These are phyloP conservation scores for Ptyas mucosa DNA, from an alignment of 2,113 vertebrate species.

Conservation along the genomic window DNA sequence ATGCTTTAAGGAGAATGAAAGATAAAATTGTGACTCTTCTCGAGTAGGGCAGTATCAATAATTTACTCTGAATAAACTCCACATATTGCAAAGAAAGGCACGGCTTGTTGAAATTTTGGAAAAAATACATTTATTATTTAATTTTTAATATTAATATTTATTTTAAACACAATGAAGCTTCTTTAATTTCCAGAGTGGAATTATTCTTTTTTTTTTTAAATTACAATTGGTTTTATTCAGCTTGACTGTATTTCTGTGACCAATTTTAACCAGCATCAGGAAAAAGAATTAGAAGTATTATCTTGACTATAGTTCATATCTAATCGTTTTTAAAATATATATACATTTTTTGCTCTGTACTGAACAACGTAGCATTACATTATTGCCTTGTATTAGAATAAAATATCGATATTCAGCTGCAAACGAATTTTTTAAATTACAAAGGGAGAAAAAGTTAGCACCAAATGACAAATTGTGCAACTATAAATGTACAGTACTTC, in stretches of 20 bases:
- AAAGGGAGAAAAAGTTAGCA: slow-evolving; percentile 73
- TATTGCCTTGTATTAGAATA: slow-evolving; percentile 71
- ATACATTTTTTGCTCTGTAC: slow-evolving; percentile 61
- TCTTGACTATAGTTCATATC: slow-evolving; percentile 69
- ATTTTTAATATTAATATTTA: slow-evolving; percentile 57
- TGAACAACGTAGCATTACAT: slow-evolving; percentile 56
- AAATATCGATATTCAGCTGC: slow-evolving; percentile 63
- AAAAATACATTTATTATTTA: slow-evolving; percentile 71
- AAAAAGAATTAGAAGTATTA: slow-evolving; percentile 56
- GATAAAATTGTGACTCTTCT: neutral
- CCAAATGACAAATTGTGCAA: slow-evolving; percentile 77
- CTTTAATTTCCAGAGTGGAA: slow-evolving; percentile 63
- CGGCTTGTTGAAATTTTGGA: slow-evolving; percentile 57
- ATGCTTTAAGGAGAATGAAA: neutral
- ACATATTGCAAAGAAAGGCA: neutral
- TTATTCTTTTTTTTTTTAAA: slow-evolving; percentile 56
- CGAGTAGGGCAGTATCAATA: neutral
- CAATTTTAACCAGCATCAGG: slow-evolving; percentile 69
- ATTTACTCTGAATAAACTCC: neutral
- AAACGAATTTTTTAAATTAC: slow-evolving; percentile 55
- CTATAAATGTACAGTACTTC: slow-evolving; percentile 74
- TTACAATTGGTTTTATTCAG: slow-evolving; percentile 62
- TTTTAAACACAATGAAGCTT: slow-evolving; percentile 56
- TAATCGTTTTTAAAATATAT: slow-evolving; percentile 62
- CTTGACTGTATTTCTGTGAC: slow-evolving; percentile 48